Percentiles rank a stretch among this genome's conserved stretches.
Conservation (phyloP, 2,113 vertebrate species). For the Reinhardtius hippoglossoides region DNA sequence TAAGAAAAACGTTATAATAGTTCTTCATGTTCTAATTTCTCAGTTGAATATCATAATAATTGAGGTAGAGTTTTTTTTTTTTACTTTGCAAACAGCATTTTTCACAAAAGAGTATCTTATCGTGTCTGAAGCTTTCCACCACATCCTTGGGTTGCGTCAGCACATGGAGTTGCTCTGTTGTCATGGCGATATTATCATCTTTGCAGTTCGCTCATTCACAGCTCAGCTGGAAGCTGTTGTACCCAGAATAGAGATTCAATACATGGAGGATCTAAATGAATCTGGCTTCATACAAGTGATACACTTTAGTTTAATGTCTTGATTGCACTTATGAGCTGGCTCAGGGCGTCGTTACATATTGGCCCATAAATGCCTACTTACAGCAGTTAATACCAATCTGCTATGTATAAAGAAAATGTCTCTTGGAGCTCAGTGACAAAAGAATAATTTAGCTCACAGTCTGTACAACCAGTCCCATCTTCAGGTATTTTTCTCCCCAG, state of each 20-base stretch:
- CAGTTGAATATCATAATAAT: neutral
- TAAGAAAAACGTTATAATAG: neutral
- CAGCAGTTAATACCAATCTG: conserved; percentile 46
- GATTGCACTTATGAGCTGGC: conserved; percentile 18
- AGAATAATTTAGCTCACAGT: conserved; percentile 41
- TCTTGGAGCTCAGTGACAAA: conserved; percentile 29
- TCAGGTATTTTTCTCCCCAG: conserved; percentile 22
- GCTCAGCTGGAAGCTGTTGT: neutral
- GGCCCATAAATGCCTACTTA: conserved; percentile 46
- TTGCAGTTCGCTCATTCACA: neutral
- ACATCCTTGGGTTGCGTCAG: neutral
- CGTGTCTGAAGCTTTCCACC: neutral
- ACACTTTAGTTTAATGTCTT: conserved; percentile 2
- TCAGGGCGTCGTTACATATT: conserved; percentile 3
- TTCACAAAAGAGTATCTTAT: neutral
- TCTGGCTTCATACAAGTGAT: conserved; percentile 4
- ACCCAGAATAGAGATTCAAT: neutral
- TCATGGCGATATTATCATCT: neutral
- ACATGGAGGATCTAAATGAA: conserved; percentile 2
- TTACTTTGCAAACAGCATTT: neutral
- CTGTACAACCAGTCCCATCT: conserved; percentile 38
- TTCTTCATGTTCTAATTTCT: neutral
- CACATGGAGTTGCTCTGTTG: neutral
- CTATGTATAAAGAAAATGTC: conserved; percentile 40
- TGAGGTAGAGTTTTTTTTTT: too few species aligned